Percentiles rank a stretch among this genome's conserved stretches.
phyloP scores from a whole-genome alignment of 2,797 vertebrate genomes.

The Thalassophryne amazonica region DNA sequence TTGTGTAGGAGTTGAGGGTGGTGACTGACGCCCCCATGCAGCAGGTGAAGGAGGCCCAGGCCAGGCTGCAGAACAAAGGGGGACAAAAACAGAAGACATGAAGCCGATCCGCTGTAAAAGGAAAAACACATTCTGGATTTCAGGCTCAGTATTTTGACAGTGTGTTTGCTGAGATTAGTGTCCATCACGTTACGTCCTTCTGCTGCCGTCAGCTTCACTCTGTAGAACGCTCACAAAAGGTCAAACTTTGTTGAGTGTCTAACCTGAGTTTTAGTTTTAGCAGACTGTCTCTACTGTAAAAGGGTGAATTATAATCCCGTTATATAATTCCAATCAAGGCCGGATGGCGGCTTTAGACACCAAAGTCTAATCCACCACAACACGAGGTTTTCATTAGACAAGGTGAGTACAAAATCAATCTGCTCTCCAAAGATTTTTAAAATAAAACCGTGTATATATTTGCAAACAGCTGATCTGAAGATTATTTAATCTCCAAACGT shows the following conservation, averaged over 20 bases:
- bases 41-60: slow-evolving; percentile 95
- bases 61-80: slow-evolving; percentile 78
- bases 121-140: slow-evolving; percentile 9
- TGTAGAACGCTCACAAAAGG: slow-evolving; percentile 23
- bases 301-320: slow-evolving; percentile 63
- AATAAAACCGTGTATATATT: too few relatives aligned
- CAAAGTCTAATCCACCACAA: slow-evolving; percentile 70
- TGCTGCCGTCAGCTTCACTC: neutral
- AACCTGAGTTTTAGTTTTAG: slow-evolving; percentile 41
- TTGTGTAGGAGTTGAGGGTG: slow-evolving; percentile 96
- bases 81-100: neutral
- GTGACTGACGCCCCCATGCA: slow-evolving; percentile 96
- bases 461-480: neutral
- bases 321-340: slow-evolving; percentile 68
- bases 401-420: too few relatives aligned
- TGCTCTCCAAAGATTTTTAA: too few relatives aligned
- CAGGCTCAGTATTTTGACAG: slow-evolving; percentile 4
- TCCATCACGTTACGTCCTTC: slow-evolving; percentile 23
- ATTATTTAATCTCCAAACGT: neutral
- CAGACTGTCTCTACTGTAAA: slow-evolving; percentile 51
- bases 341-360: slow-evolving; percentile 57
- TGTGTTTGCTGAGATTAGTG: slow-evolving; percentile 34
- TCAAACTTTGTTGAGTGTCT: slow-evolving; percentile 44
- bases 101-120: neutral
- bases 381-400: slow-evolving; percentile 66